These are phyloP conservation scores for Chitala chitala DNA, from an alignment of 2,113 vertebrate genomes.

Conservation along the genomic window DNA sequence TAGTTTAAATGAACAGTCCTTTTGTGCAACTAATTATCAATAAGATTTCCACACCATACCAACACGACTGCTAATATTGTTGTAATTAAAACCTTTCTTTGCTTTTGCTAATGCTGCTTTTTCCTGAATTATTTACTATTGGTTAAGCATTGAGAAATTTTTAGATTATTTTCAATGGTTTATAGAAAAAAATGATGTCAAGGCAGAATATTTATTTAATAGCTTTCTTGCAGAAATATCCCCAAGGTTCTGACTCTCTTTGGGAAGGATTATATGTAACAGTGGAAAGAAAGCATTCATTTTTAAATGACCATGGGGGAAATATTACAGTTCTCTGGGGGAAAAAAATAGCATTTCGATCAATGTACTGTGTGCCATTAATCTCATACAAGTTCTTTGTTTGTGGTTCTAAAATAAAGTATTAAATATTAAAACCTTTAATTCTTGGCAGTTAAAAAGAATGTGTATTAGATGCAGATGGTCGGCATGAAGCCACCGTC, in stretches of 20 bases:
- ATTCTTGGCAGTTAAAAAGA: constrained; percentile 1
- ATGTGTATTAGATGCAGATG: constrained; percentile 5
- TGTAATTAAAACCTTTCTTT: too few species aligned
- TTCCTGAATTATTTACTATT: too few species aligned
- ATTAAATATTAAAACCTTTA: background rate
- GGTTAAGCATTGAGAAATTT: too few species aligned
- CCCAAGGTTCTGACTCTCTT: background rate
- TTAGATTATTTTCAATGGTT: too few species aligned
- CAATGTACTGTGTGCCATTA: background rate
- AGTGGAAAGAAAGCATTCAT: background rate
- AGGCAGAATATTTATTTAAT: too few species aligned
- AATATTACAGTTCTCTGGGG: background rate
- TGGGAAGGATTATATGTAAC: background rate
- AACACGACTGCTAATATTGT: too few species aligned
- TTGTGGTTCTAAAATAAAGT: background rate
- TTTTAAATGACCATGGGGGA: background rate
- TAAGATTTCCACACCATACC: too few species aligned
- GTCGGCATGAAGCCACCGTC: background rate
- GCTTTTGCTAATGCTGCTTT: too few species aligned
- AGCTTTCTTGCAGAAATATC: background rate
- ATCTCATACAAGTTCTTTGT: background rate
- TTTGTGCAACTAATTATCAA: too few species aligned
- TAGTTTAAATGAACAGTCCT: too few species aligned
- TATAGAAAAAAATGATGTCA: too few species aligned
- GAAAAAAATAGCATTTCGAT: background rate